A percentile compares a stretch with the other conserved stretches of the same genome.
Evolutionary conservation across 2,797 vertebrate species (phyloP).

Genomic region (Peromyscus melanophrys): DNA sequence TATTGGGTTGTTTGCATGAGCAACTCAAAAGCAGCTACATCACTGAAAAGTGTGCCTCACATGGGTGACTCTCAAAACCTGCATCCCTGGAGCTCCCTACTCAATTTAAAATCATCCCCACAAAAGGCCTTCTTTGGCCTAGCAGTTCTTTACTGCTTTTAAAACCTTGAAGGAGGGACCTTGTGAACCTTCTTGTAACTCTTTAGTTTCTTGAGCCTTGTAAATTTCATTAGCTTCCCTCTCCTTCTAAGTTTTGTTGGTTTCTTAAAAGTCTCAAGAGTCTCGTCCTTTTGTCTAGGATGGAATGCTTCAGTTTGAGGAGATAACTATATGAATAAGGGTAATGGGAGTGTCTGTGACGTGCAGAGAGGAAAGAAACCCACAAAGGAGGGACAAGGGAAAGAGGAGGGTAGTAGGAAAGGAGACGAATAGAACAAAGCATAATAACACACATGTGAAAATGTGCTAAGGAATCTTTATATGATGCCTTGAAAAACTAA

Average conservation of each 20-base stretch:
- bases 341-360: background rate
- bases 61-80: background rate
- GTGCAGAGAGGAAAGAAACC: background rate
- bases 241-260: background rate
- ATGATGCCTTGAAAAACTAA: background rate
- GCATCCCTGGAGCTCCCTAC: background rate
- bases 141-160: background rate
- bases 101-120: background rate
- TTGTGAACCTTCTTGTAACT: background rate
- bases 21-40: background rate
- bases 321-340: background rate
- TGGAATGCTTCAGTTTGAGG: background rate
- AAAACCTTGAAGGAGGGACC: background rate
- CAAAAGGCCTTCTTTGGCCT: background rate
- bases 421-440: background rate
- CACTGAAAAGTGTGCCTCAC: background rate
- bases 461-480: background rate
- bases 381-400: background rate
- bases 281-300: background rate
- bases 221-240: background rate
- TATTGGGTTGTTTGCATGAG: background rate
- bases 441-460: background rate
- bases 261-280: background rate
- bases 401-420: background rate
- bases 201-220: background rate